Percentiles rank a stretch among this genome's conserved stretches.
phyloP scores from a whole-genome alignment of 2,113 vertebrate genomes.

The Galemys pyrenaicus region DNA sequence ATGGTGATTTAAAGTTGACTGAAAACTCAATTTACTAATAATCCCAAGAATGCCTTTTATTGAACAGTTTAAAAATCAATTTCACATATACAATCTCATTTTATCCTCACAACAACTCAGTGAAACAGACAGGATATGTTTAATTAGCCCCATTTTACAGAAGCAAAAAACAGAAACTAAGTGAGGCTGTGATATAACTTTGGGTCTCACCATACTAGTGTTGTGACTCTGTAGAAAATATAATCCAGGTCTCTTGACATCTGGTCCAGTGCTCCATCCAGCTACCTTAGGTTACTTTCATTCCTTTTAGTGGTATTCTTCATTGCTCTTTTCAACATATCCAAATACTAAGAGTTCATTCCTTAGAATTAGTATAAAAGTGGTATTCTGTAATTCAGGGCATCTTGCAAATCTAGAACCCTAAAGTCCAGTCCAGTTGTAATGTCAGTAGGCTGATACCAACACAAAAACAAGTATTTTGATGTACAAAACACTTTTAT shows the following conservation, averaged over 20 bases:
- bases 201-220: not conserved
- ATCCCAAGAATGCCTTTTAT: slow-evolving; percentile 63
- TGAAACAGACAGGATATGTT: slow-evolving; percentile 30
- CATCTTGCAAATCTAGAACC: no score
- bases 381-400: not conserved
- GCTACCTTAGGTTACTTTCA: not conserved
- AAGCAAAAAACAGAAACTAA: slow-evolving; percentile 29
- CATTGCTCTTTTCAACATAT: not conserved
- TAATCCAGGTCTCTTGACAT: not conserved
- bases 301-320: not conserved
- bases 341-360: slow-evolving; percentile 22
- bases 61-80: slow-evolving; percentile 68
- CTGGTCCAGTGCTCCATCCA: not conserved
- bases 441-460: no score
- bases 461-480: not conserved
- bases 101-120: slow-evolving; percentile 3
- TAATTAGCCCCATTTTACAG: slow-evolving; percentile 62
- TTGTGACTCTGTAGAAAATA: not conserved
- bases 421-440: no score
- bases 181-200: not conserved
- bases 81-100: not conserved
- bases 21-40: slow-evolving; percentile 72
- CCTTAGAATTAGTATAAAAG: not conserved
- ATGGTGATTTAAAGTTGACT: slow-evolving; percentile 48
- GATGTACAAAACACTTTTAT: not conserved